Percentiles rank a stretch among this genome's conserved stretches.
phyloP scores from a whole-genome alignment of 2,888 invertebrate species.

The Standfussiana lucernea region DNA sequence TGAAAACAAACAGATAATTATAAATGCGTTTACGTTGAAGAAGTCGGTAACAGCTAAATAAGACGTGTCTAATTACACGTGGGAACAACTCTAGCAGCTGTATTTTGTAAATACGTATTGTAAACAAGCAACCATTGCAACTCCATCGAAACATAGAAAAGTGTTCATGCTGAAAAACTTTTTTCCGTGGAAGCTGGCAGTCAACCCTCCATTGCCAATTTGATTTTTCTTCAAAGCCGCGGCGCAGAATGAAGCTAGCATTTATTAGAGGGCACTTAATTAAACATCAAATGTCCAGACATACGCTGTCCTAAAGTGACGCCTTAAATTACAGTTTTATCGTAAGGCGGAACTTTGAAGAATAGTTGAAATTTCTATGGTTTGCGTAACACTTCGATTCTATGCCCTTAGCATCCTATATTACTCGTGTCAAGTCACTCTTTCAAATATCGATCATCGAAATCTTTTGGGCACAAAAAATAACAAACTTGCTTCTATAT shows the following conservation, averaged over 20 bases:
- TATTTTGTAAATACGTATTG: slow-evolving; percentile 47
- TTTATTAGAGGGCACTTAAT: background rate
- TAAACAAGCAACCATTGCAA: slow-evolving; percentile 11
- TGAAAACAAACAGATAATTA: slow-evolving; percentile 38
- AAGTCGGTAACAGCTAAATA: slow-evolving; percentile 51
- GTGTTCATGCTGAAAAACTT: background rate
- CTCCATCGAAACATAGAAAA: background rate
- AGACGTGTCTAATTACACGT: slow-evolving; percentile 49
- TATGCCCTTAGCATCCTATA: background rate
- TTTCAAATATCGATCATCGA: background rate
- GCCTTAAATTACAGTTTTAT: background rate
- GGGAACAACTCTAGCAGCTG: slow-evolving; percentile 38
- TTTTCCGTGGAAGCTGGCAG: background rate
- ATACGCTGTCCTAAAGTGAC: background rate
- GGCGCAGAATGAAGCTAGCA: background rate
- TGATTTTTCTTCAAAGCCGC: background rate
- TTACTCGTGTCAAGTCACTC: background rate
- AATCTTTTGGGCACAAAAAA: background rate
- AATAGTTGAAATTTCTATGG: background rate
- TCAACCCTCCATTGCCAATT: background rate
- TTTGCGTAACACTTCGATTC: background rate
- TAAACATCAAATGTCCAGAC: background rate
- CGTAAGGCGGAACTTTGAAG: background rate
- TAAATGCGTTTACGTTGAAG: slow-evolving; percentile 24
- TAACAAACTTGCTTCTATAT: background rate